These are phyloP conservation scores for Gymnodraco acuticeps DNA, from an alignment of 2,797 vertebrate genomes.

Conservation along the genomic window DNA sequence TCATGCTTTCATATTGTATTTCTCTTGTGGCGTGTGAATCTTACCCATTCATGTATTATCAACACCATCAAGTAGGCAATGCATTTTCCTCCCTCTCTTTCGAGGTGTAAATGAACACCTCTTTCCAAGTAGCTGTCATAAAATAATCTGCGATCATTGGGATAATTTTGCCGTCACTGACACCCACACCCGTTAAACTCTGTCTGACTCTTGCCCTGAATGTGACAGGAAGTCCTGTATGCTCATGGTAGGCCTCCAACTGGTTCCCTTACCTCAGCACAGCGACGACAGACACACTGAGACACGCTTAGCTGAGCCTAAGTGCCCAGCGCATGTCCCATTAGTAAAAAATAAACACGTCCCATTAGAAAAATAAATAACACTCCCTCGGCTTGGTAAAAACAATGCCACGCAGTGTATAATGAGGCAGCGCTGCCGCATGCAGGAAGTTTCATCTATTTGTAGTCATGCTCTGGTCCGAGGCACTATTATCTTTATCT, in stretches of 20 bases:
- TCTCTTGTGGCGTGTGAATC: constrained; percentile 1
- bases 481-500: constrained; percentile 36
- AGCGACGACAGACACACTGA: constrained; percentile 63
- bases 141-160: constrained; percentile 25
- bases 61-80: background rate
- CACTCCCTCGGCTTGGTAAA: constrained; percentile 54
- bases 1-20: background rate
- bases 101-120: constrained; percentile 1
- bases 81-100: background rate
- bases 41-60: background rate
- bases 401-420: constrained; percentile 65
- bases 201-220: constrained; percentile 20
- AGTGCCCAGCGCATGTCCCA: constrained; percentile 66
- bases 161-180: constrained; percentile 15
- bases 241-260: constrained; percentile 37
- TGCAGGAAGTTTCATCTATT: constrained; percentile 62
- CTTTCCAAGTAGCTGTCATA: constrained; percentile 30
- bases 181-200: constrained; percentile 24
- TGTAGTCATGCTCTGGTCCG: constrained; percentile 46
- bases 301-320: constrained; percentile 45
- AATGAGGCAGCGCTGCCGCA: constrained; percentile 45
- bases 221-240: constrained; percentile 55
- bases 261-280: constrained; percentile 47
- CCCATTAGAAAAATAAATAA: constrained; percentile 77
- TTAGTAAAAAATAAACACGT: constrained; percentile 77